Percentiles rank a stretch among this genome's conserved stretches.
Evolutionary conservation across 2,888 invertebrate genomes (phyloP).

Genomic region (Tipula helvola): DNA sequence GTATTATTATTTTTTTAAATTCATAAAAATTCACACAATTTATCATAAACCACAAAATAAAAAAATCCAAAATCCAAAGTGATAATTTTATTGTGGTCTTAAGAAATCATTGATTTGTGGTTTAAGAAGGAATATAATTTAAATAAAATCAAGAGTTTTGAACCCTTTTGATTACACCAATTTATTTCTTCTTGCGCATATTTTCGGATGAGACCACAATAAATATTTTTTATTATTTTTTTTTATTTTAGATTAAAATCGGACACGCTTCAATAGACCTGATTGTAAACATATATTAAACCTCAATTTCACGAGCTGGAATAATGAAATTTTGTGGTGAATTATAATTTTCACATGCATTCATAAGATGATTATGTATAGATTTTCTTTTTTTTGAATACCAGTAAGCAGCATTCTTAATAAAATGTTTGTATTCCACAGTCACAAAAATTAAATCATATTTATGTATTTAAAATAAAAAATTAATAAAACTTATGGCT

Average conservation of each 20-base stretch:
- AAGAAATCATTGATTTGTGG: neutral
- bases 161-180: neutral
- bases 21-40: neutral
- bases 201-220: neutral
- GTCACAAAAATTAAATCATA: neutral
- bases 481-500: conserved; percentile 22
- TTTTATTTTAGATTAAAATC: neutral
- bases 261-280: neutral
- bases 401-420: too few relatives aligned
- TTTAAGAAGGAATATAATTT: neutral
- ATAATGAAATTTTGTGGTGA: neutral
- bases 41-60: neutral
- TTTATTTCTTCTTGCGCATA: neutral
- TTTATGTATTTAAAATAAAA: conserved; percentile 17
- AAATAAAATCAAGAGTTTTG: conserved; percentile 4
- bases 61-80: neutral
- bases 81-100: neutral
- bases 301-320: neutral
- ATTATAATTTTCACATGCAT: neutral
- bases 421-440: neutral
- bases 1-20: neutral
- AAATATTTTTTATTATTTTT: neutral
- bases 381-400: too few relatives aligned
- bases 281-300: neutral
- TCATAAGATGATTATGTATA: neutral